Percentiles rank a stretch among this genome's conserved stretches.
Evolutionary conservation across 2,113 vertebrate species (phyloP).

Genomic region (Esox niger): DNA sequence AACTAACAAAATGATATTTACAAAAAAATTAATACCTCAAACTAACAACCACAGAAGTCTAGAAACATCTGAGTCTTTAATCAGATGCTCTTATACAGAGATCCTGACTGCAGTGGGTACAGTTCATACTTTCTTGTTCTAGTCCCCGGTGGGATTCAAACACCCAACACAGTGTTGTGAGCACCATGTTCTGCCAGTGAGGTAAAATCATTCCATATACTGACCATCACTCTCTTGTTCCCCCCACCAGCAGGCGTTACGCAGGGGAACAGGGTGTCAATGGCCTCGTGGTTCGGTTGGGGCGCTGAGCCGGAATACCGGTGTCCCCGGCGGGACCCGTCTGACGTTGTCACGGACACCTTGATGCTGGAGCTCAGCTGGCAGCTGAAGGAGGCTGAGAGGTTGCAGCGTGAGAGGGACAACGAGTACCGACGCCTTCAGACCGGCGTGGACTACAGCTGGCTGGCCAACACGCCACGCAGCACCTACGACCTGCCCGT

Average conservation of each 20-base stretch:
- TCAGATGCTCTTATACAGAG: too few relatives aligned
- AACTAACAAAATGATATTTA: too few relatives aligned
- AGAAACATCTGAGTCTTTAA: too few relatives aligned
- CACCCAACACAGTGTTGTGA: too few relatives aligned
- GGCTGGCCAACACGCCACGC: conserved; percentile 84
- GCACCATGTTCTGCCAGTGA: neutral
- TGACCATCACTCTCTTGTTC: neutral
- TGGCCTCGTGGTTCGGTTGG: conserved; percentile 90
- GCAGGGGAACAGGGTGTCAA: conserved; percentile 64
- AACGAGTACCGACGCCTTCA: conserved; percentile 78
- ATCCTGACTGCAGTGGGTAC: too few relatives aligned
- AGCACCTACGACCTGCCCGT: conserved; percentile 81
- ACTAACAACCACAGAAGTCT: too few relatives aligned
- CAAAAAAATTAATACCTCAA: too few relatives aligned
- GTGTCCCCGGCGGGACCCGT: conserved; percentile 74
- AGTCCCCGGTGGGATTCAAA: too few relatives aligned
- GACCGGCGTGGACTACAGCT: conserved; percentile 94
- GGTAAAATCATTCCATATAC: neutral
- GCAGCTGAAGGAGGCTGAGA: conserved; percentile 88
- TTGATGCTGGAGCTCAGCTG: conserved; percentile 94
- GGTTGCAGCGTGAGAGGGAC: conserved; percentile 82
- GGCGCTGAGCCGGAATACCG: conserved; percentile 73
- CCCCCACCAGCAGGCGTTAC: conserved; percentile 2
- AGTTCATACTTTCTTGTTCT: too few relatives aligned
- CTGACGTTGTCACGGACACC: conserved; percentile 88